Conservation (phyloP, 2,797 vertebrate genomes). For the Myotis daubentonii region DNA sequence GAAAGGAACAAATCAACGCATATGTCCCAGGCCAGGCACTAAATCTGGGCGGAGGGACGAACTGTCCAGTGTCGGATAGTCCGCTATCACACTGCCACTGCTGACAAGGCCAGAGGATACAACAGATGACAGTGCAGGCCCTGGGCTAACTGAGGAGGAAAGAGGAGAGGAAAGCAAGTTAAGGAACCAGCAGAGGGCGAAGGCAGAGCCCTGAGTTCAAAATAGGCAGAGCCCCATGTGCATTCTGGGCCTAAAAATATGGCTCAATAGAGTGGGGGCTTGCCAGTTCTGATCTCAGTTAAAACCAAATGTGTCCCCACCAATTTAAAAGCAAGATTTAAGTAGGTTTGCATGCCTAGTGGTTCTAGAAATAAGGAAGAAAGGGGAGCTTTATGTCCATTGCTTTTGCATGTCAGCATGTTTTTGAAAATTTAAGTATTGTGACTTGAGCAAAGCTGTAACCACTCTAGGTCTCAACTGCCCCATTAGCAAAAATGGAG, state of each 20-base stretch:
- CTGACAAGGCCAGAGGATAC: neutral
- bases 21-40: neutral
- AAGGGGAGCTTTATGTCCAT: neutral
- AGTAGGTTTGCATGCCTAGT: neutral
- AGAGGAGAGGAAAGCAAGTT: neutral
- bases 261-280: neutral
- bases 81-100: neutral
- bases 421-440: neutral
- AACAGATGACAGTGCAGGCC: neutral
- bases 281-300: neutral
- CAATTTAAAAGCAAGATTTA: neutral
- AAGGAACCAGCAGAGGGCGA: neutral
- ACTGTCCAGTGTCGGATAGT: neutral
- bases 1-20: constrained; percentile 22
- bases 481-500: neutral
- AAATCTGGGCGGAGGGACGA: neutral
- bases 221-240: neutral
- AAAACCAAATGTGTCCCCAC: neutral
- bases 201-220: neutral
- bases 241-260: neutral
- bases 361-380: constrained; percentile 10
- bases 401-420: neutral
- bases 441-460: neutral
- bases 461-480: neutral
- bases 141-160: accelerated